Base-by-base conservation (phyloP, 2,888 invertebrate genomes). In the Tiliacea aurago region DNA sequence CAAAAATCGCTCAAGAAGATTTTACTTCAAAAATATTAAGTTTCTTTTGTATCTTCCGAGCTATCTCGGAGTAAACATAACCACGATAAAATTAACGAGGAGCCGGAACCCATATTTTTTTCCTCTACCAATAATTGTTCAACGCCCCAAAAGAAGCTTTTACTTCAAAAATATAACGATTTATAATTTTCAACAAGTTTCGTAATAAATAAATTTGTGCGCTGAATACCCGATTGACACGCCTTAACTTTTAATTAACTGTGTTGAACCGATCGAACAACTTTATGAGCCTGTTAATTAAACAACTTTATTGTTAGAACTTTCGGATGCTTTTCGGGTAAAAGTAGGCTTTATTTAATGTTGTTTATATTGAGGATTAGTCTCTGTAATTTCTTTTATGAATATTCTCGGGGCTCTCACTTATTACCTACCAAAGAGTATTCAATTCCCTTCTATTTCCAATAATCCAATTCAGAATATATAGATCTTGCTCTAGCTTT, bases 201-300 rank as follows among this genome's bases (percentile, higher is more conserved):
- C 2, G 5, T 49, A 47, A 10, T 56, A 41, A 55, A 45, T 33
- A 56, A 78, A 70, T 20, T 58, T 51, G 13, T 33, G 10, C 20
- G 15, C 49, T 43, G 9, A 18, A 20, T 47, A 49, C 1, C 33
- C 78, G 51, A 51, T 33, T 41, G 20, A 61, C 15, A 33, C 15
- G 59, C 75, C 10, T 23, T 15, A 33, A 61, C n/a, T 78, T 70
- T 61, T 71, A 79, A 79, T 79, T 61, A 75, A 61, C 41, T 49
- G 53, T 23, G 53, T 49, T 33, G 6, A 61, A 61, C 13, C 41
- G 23, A 70, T 78, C 20, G n/a, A 79, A n/a, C 47, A 71, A 72
- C 23, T 75, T 79, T 71, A 79, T 47, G n/a, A 23, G 33, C 18
- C 3, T 59, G 59, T 15, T 75, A 75, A 75, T 75, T 79, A 71